A percentile compares a stretch with the other conserved stretches of the same genome.
These are phyloP conservation scores for Diplosoma virens DNA, from an alignment of 23 tunicate genomes.

Conservation along the genomic window DNA sequence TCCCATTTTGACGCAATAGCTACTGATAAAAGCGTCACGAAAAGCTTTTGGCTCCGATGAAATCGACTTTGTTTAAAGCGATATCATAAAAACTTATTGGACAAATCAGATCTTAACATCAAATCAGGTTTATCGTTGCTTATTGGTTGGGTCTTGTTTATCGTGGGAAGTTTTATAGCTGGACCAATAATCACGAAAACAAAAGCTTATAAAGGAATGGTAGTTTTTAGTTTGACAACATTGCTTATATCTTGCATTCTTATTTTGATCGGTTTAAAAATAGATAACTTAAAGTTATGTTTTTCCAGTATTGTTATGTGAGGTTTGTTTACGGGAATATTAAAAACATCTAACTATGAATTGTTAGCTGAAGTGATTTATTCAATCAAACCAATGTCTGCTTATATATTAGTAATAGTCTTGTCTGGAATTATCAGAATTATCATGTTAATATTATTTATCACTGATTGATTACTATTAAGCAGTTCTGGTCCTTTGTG, in stretches of 20 bases:
- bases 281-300: background rate
- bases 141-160: slow-evolving; percentile 54
- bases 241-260: slow-evolving; percentile 34
- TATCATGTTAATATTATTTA: too few species aligned
- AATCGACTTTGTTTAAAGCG: too few species aligned
- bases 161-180: slow-evolving; percentile 52
- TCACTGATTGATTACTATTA: too few species aligned
- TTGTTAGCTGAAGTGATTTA: slow-evolving; percentile 59
- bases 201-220: slow-evolving; percentile 34
- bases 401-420: slow-evolving; percentile 40
- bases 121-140: slow-evolving; percentile 35
- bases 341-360: slow-evolving; percentile 51
- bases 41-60: too few species aligned
- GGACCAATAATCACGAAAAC: slow-evolving; percentile 52
- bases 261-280: slow-evolving; percentile 24
- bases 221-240: background rate
- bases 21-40: too few species aligned
- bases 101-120: too few species aligned
- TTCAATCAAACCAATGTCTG: slow-evolving; percentile 51
- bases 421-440: slow-evolving; percentile 43
- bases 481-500: too few species aligned
- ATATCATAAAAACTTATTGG: too few species aligned
- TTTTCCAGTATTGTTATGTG: slow-evolving; percentile 28
- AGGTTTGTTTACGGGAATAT: slow-evolving; percentile 50
- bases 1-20: too few species aligned